These are phyloP conservation scores for Streptopelia turtur DNA, from an alignment of 2,797 vertebrate genomes.

Conservation along the genomic window DNA sequence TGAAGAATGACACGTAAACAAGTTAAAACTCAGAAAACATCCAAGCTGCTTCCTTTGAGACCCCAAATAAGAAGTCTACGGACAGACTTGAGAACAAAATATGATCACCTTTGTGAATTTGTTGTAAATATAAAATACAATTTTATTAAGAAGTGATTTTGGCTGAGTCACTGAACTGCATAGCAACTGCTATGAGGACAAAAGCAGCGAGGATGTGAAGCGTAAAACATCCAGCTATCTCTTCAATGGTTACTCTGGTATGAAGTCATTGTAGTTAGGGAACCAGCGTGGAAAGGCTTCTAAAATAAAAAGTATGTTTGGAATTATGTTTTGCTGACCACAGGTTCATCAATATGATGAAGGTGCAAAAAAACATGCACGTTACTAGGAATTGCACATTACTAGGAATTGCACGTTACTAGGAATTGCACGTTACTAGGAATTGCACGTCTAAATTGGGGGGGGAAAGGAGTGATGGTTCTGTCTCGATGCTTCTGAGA, in stretches of 20 bases:
- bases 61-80: background rate
- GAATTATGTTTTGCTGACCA: background rate
- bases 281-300: background rate
- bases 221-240: background rate
- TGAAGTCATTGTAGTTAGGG: accelerated
- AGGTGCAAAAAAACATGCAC: background rate
- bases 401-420: too few relatives aligned
- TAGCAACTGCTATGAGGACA: background rate
- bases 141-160: background rate
- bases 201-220: background rate
- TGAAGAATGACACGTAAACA: background rate
- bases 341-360: background rate
- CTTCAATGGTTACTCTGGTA: background rate
- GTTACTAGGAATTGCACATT: accelerated
- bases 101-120: background rate
- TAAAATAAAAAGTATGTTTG: background rate
- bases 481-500: background rate
- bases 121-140: background rate
- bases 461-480: too few relatives aligned
- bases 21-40: background rate
- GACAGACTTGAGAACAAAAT: background rate
- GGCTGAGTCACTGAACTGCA: background rate
- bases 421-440: accelerated
- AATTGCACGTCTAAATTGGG: background rate
- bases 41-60: background rate